Conservation (phyloP, 2,888 invertebrate genomes). For the Cerastis leucographa region DNA sequence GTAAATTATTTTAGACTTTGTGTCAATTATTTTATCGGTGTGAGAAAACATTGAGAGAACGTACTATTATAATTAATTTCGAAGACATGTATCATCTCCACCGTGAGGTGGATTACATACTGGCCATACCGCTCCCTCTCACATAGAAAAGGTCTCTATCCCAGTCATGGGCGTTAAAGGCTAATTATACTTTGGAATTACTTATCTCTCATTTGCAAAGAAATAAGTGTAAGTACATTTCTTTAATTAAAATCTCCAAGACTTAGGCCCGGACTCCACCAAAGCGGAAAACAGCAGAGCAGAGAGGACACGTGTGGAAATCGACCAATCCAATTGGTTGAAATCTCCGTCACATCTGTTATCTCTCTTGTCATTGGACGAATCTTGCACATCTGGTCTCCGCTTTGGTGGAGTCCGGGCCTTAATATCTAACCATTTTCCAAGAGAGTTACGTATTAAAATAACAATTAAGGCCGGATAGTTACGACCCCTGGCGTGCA, state of each 20-base stretch:
- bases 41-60: background rate
- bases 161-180: too few species aligned
- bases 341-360: too few species aligned
- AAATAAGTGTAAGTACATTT: background rate
- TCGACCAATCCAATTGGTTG: too few species aligned
- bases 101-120: background rate
- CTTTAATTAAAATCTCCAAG: background rate
- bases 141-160: background rate
- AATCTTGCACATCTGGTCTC: too few species aligned
- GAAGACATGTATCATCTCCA: background rate
- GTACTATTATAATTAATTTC: background rate
- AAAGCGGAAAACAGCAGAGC: too few species aligned
- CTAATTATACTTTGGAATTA: background rate
- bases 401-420: too few species aligned
- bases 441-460: slow-evolving; percentile 42
- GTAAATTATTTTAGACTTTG: background rate
- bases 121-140: background rate
- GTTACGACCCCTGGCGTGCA: slow-evolving; percentile 45
- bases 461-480: slow-evolving; percentile 27
- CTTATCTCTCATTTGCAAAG: background rate
- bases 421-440: background rate
- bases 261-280: background rate
- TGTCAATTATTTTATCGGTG: background rate
- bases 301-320: too few species aligned
- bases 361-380: too few species aligned